Percentiles rank a stretch among this genome's conserved stretches.
Evolutionary conservation across 2,113 vertebrate species (phyloP).

Genomic region (Siniperca chuatsi): DNA sequence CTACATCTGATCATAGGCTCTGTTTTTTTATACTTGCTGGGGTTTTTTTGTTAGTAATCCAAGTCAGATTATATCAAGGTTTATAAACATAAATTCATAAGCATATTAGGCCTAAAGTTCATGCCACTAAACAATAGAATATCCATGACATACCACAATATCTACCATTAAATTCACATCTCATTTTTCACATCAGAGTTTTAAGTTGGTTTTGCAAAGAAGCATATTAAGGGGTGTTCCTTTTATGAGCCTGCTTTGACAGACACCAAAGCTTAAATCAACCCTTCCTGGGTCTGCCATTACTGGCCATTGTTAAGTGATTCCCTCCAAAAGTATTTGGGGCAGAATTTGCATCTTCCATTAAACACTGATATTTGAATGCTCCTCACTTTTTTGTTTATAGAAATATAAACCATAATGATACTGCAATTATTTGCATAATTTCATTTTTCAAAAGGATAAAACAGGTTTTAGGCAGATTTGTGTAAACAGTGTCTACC

Average conservation of each 20-base stretch:
- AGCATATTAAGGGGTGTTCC: not conserved
- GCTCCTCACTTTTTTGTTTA: too few relatives aligned
- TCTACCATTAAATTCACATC: not conserved
- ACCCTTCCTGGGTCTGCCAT: constrained; percentile 15
- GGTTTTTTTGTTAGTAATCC: not conserved
- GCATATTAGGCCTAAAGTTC: not conserved
- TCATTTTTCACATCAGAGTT: constrained; percentile 5
- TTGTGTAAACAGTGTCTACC: too few relatives aligned
- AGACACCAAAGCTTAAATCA: constrained; percentile 21
- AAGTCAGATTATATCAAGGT: not conserved
- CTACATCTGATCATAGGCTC: not conserved
- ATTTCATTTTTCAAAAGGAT: too few relatives aligned
- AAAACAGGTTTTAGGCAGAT: too few relatives aligned
- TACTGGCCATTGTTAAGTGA: constrained; percentile 50
- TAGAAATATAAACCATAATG: too few relatives aligned
- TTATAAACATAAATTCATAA: not conserved
- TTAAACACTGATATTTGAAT: too few relatives aligned
- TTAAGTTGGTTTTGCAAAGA: constrained; percentile 1
- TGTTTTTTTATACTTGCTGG: not conserved
- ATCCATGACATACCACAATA: not conserved
- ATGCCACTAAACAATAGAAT: not conserved
- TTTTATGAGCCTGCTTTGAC: constrained; percentile 3
- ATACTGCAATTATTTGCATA: too few relatives aligned
- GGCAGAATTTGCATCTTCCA: too few relatives aligned
- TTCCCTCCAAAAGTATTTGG: constrained; percentile 1